Evolutionary conservation across 1,140 invertebrate species (phyloP), one percentile per base, ranked within the genome.

Genomic region (Psix sp.): DNA sequence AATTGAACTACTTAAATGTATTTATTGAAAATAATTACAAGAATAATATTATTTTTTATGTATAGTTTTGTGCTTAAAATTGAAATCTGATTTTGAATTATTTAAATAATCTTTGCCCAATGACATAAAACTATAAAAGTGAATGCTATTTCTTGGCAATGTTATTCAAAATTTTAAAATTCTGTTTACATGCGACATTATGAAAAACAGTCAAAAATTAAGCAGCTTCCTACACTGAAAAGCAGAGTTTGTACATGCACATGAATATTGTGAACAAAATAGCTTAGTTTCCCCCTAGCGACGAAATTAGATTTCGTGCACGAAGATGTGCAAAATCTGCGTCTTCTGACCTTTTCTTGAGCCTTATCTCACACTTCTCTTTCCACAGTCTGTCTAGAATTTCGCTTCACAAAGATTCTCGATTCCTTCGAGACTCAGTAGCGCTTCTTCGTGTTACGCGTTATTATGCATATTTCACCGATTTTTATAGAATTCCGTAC

Each of bases 401-500:
- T 72, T 63, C 46, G 52, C 57, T 72, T 74, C 49, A 76, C 73
- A 45, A 74, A 78, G 80, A 83, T 83, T 84, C 74, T 65, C 68
- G 67, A 77, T 59, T 82, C 80, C 71, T 77, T 36, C 26, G 80
- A 67, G 80, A 84, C 73, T 68, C 73, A 54, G 66, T 68, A 62
- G 77, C 76, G 75, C 74, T 75, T 70, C 74, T 78, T 54, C 74
- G 68, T 80, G 74, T 77, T 81, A 67, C 74, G 67, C 72, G 77
- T 66, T 62, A 76, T 78, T 81, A 83, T 83, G 83, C 83, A 84
- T 84, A 84, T 84, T 83, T 84, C 78, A 84, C 82, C 76, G 74
- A 84, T 83, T 84, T 82, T 82, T 81, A 80, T 80, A 76, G 79
- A 81, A 84, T 82, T 83, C 71, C 76, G 77, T 70, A 56, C 74